A percentile compares a stretch with the other conserved stretches of the same genome.
Evolutionary conservation across 2,888 invertebrate genomes (phyloP).

Genomic region (Perizoma flavofasciatum): DNA sequence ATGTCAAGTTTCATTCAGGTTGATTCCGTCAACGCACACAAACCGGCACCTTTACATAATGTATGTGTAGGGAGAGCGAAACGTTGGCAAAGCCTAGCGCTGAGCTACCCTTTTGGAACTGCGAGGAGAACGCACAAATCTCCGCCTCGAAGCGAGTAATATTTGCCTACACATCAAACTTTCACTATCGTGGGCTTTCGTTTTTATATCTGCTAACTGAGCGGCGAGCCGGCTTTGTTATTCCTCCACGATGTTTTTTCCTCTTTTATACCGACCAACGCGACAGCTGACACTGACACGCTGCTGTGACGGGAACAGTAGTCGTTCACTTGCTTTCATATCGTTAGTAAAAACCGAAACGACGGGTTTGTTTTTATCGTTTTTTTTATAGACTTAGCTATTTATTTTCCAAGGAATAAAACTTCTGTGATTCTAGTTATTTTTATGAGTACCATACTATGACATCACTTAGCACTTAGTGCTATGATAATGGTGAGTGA

Average conservation of each 20-base stretch:
- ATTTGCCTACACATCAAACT: slow-evolving; percentile 84
- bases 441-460: no score
- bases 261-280: slow-evolving; percentile 43
- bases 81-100: slow-evolving; percentile 50
- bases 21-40: slow-evolving; percentile 67
- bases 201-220: slow-evolving; percentile 75
- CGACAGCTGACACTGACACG: slow-evolving; percentile 48
- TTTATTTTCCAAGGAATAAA: no score
- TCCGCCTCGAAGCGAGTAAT: slow-evolving; percentile 76
- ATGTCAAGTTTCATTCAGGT: slow-evolving; percentile 76
- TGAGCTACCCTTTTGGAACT: slow-evolving; percentile 66
- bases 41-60: slow-evolving; percentile 65
- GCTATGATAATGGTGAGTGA: not conserved
- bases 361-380: not conserved
- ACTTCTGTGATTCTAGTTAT: no score
- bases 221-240: slow-evolving; percentile 69
- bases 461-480: no score
- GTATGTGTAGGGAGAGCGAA: slow-evolving; percentile 58
- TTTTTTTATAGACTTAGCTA: not conserved
- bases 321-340: slow-evolving; percentile 22
- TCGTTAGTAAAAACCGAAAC: slow-evolving; percentile 22
- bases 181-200: slow-evolving; percentile 83
- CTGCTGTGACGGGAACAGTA: slow-evolving; percentile 34
- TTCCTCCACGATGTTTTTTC: slow-evolving; percentile 57
- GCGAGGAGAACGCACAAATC: slow-evolving; percentile 77